Conservation (phyloP, 1,140 invertebrate species). For the Panagrolaimus sp. region DNA sequence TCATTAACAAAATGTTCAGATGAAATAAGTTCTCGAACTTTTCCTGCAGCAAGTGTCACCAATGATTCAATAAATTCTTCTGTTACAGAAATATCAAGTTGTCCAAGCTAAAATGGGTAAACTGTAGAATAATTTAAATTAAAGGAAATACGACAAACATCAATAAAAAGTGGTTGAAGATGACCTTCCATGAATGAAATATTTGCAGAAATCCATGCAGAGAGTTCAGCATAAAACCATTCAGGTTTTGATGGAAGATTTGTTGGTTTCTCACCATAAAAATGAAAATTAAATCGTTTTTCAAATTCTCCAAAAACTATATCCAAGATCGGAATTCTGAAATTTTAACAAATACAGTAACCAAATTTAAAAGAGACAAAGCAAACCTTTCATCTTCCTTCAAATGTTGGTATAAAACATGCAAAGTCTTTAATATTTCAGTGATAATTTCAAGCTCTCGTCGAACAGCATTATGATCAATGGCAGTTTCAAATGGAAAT, state of each 20-base stretch:
- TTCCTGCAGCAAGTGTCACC: constrained; percentile 26
- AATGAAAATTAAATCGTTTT: constrained; percentile 39
- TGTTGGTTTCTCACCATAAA: constrained; percentile 40
- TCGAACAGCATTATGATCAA: constrained; percentile 17
- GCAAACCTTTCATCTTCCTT: constrained; percentile 1
- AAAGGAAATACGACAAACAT: constrained; percentile 19
- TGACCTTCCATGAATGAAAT: constrained; percentile 40
- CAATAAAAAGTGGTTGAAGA: constrained; percentile 33
- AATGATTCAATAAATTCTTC: constrained; percentile 32
- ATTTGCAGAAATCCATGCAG: constrained; percentile 34
- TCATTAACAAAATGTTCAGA: constrained; percentile 29
- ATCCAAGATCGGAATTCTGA: neutral
- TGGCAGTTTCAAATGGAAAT: constrained; percentile 24
- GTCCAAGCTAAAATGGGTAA: too few species aligned
- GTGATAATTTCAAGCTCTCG: constrained; percentile 1
- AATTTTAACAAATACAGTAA: too few species aligned
- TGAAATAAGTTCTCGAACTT: constrained; percentile 23
- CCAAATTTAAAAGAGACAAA: too few species aligned
- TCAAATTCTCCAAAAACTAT: constrained; percentile 19
- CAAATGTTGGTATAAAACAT: neutral
- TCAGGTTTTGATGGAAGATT: constrained; percentile 39
- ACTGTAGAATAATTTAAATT: too few species aligned
- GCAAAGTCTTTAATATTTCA: constrained; percentile 12
- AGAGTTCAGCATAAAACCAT: constrained; percentile 46
- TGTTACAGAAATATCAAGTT: constrained; percentile 17